phyloP scores from a whole-genome alignment of 2,113 vertebrate genomes.

The Coregonus clupeaformis region DNA sequence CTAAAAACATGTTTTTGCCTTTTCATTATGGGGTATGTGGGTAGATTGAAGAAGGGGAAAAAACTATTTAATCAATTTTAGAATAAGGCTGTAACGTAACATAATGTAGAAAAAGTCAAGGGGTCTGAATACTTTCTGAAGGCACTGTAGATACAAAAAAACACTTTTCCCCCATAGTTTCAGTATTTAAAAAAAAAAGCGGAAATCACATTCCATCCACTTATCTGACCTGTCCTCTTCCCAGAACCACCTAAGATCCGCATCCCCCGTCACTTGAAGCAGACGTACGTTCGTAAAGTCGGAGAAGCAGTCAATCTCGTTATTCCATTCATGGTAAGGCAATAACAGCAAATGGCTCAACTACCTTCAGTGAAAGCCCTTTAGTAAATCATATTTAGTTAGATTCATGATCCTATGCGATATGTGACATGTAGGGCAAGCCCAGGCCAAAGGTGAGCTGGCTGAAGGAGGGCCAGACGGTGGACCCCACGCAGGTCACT shows the following conservation, averaged over 20 bases:
- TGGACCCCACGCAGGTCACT: constrained; percentile 88
- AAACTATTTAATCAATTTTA: no score
- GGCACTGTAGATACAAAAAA: neutral
- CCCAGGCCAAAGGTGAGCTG: constrained; percentile 91
- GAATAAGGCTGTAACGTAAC: no score
- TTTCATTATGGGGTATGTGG: no score
- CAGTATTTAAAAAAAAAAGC: no score
- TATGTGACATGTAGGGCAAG: constrained; percentile 79
- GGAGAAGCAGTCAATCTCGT: constrained; percentile 96
- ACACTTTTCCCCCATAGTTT: no score
- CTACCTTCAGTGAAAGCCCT: neutral
- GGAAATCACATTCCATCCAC: neutral
- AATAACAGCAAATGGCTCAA: neutral
- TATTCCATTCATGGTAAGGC: constrained; percentile 90
- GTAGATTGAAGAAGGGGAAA: no score
- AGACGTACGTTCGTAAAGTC: constrained; percentile 90
- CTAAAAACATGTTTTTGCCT: no score
- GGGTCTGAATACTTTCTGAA: no score
- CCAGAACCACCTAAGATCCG: constrained; percentile 95
- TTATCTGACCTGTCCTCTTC: neutral
- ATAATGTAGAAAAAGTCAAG: no score
- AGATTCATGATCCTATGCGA: neutral
- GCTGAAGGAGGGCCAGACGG: constrained; percentile 85
- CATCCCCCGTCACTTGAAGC: constrained; percentile 92
- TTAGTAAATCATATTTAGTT: neutral